phyloP scores from a whole-genome alignment of 1,140 invertebrate species.

The Neuroterus valhalla region DNA sequence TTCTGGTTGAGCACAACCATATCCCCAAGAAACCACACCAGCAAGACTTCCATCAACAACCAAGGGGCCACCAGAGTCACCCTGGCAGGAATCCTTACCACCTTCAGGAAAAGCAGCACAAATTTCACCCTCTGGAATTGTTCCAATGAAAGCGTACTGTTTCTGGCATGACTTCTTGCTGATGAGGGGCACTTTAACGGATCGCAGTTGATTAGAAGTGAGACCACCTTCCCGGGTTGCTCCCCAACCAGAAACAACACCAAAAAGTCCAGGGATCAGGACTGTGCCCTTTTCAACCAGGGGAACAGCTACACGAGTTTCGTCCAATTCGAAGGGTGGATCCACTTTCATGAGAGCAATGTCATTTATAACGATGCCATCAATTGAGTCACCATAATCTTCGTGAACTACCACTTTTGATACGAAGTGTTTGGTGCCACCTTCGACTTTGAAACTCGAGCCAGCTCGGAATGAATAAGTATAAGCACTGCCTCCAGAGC shows the following conservation, averaged over 20 bases:
- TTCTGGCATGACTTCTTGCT: conserved; percentile 59
- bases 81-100: conserved; percentile 83
- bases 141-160: conserved; percentile 58
- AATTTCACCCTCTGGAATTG: conserved; percentile 69
- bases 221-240: conserved; percentile 45
- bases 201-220: conserved; percentile 49
- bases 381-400: not conserved
- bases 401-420: conserved; percentile 48
- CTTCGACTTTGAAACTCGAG: conserved; percentile 32
- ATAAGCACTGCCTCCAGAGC: conserved; percentile 32
- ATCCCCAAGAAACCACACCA: conserved; percentile 77
- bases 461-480: conserved; percentile 42
- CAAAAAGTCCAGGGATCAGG: conserved; percentile 43
- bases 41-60: conserved; percentile 34
- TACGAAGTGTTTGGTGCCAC: conserved; percentile 44
- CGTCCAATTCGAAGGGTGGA: conserved; percentile 45
- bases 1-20: conserved; percentile 72
- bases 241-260: conserved; percentile 69
- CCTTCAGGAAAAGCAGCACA: conserved; percentile 78
- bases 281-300: conserved; percentile 49
- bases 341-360: conserved; percentile 49
- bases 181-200: conserved; percentile 68
- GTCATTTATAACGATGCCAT: conserved; percentile 52
- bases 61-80: conserved; percentile 73
- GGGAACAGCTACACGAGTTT: conserved; percentile 42